These are phyloP conservation scores for Gymnocheta viridis DNA, from an alignment of 2,888 invertebrate genomes.

Conservation along the genomic window DNA sequence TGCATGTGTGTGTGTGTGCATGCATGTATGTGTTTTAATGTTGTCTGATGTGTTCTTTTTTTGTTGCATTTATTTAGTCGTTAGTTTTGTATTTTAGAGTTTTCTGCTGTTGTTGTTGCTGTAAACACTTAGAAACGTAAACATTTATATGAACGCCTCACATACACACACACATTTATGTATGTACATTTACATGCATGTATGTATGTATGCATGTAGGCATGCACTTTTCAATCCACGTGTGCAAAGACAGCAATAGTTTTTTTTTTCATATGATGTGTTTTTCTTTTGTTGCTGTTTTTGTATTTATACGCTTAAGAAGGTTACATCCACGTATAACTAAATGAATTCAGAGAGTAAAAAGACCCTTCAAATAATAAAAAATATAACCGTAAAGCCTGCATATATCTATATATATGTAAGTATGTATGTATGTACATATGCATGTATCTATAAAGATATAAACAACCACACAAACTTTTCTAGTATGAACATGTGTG, in stretches of 20 bases:
- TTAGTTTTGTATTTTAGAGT: constrained; percentile 42
- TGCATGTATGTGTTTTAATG: constrained; percentile 12
- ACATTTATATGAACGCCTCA: not conserved
- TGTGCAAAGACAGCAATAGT: not conserved
- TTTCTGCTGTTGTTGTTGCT: constrained; percentile 19
- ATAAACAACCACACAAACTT: not conserved
- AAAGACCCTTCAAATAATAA: constrained; percentile 21
- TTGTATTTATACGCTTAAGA: constrained; percentile 40
- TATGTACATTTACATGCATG: not conserved
- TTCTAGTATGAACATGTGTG: not conserved
- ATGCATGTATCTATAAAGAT: constrained; percentile 1
- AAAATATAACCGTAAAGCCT: not conserved
- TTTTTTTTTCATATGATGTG: constrained; percentile 7
- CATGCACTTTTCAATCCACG: not conserved
- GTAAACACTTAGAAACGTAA: constrained; percentile 32
- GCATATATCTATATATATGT: not conserved
- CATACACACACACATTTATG: not conserved
- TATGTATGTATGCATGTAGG: not conserved
- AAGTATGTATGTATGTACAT: not conserved
- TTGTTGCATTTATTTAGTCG: constrained; percentile 29
- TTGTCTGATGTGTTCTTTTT: constrained; percentile 45
- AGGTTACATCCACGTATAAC: constrained; percentile 50
- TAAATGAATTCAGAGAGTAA: constrained; percentile 45
- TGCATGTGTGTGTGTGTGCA: too few species aligned
- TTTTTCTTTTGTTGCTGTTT: constrained; percentile 23